These are phyloP conservation scores for Callithrix jacchus DNA, from an alignment of 2,113 vertebrate genomes.

Conservation along the genomic window DNA sequence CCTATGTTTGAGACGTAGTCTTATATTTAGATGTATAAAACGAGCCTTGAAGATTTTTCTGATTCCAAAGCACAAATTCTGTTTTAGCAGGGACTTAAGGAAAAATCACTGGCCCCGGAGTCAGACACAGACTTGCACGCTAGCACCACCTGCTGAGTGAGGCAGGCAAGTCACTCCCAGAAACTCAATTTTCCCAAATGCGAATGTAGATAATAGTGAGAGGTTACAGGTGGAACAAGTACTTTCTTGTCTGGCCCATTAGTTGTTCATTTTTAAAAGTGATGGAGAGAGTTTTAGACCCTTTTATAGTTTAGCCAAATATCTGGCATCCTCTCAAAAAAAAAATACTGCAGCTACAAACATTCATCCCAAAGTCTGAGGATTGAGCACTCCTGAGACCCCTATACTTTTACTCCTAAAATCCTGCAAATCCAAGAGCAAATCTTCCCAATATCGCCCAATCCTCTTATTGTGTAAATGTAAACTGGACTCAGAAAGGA, in stretches of 20 bases:
- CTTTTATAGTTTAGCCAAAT: not conserved
- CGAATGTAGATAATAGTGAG: not conserved
- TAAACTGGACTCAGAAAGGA: not conserved
- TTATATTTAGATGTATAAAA: not conserved
- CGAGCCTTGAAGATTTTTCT: not conserved
- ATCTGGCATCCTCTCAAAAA: not conserved
- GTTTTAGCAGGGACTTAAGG: not conserved
- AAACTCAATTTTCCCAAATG: not conserved
- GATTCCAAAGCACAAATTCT: not conserved
- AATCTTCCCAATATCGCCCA: too few species aligned
- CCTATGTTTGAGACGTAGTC: not conserved
- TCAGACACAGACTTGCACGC: accelerated
- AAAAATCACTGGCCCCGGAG: not conserved
- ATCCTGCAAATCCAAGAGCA: not conserved
- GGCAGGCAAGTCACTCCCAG: accelerated
- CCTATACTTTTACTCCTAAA: not conserved
- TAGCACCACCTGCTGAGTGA: accelerated
- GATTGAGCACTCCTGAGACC: not conserved
- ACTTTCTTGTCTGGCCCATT: not conserved
- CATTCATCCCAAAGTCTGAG: not conserved
- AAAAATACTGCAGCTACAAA: not conserved
- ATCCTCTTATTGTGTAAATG: not conserved
- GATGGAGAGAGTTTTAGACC: not conserved
- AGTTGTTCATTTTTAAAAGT: not conserved
- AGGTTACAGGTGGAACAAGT: not conserved